phyloP scores from a whole-genome alignment of 2,113 vertebrate genomes.

The Callaeas wilsoni region DNA sequence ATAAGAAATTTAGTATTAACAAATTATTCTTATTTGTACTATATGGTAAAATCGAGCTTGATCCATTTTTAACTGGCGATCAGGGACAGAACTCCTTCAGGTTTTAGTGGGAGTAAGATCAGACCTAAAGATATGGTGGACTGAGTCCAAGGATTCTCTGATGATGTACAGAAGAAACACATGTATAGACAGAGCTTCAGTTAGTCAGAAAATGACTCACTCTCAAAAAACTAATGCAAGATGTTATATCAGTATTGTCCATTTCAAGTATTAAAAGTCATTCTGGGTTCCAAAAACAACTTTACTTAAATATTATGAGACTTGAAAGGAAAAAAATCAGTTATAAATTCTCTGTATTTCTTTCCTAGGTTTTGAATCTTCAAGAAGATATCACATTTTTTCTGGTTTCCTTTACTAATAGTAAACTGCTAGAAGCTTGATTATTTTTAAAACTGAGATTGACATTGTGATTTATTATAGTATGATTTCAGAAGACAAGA shows the following conservation, averaged over 20 bases:
- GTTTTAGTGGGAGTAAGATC: slow-evolving; percentile 28
- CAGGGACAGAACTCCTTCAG: neutral
- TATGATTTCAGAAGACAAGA: slow-evolving; percentile 7
- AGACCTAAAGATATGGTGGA: neutral
- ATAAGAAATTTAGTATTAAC: neutral
- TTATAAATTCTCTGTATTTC: neutral
- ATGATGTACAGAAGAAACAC: slow-evolving; percentile 30
- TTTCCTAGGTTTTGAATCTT: neutral
- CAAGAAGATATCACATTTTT: neutral
- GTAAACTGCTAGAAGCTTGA: neutral
- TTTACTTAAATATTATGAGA: neutral
- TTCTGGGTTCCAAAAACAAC: neutral
- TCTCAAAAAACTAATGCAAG: slow-evolving; percentile 31
- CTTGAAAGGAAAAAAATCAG: neutral
- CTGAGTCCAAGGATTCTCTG: neutral
- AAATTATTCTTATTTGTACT: neutral
- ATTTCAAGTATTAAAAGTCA: neutral
- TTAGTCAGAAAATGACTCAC: slow-evolving; percentile 32
- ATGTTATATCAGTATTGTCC: neutral
- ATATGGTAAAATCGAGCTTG: neutral
- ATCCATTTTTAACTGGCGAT: neutral
- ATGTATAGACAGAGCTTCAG: slow-evolving; percentile 3
- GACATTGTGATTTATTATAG: neutral
- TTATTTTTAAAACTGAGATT: neutral
- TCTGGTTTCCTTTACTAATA: neutral